These are phyloP conservation scores for Apamea crenata DNA, from an alignment of 2,888 invertebrate genomes.

Conservation along the genomic window DNA sequence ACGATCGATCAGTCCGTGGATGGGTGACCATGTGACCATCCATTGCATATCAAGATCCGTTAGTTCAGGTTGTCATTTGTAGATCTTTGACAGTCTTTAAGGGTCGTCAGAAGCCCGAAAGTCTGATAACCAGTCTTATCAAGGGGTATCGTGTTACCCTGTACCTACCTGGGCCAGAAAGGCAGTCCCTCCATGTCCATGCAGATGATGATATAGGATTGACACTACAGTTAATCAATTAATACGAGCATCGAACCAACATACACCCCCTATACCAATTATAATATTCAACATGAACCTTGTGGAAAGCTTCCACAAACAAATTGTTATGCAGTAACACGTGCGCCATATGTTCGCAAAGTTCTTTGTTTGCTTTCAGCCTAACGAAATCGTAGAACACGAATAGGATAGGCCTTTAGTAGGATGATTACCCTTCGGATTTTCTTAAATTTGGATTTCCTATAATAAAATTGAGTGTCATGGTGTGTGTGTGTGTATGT, in stretches of 20 bases:
- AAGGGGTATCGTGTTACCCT: not conserved
- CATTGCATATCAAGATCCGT: no score
- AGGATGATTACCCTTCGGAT: not conserved
- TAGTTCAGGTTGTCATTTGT: not conserved
- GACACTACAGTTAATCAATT: not conserved
- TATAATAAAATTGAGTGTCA: not conserved
- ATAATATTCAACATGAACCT: slow-evolving; percentile 17
- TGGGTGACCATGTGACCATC: no score
- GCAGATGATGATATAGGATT: not conserved
- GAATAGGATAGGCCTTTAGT: not conserved
- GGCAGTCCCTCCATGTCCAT: not conserved
- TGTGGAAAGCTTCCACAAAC: slow-evolving; percentile 33
- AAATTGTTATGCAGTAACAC: slow-evolving; percentile 56
- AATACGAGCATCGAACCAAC: not conserved
- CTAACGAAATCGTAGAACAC: slow-evolving; percentile 32
- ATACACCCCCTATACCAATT: slow-evolving; percentile 10
- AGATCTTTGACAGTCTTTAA: not conserved
- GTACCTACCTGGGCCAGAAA: not conserved
- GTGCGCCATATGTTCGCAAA: slow-evolving; percentile 34
- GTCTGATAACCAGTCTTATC: not conserved
- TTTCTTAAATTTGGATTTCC: not conserved
- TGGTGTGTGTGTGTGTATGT: not conserved
- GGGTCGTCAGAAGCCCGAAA: not conserved
- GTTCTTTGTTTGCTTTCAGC: slow-evolving; percentile 39
- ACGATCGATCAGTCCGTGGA: no score